Base-by-base conservation (phyloP, 2,113 vertebrate genomes). In the Piaya cayana region DNA sequence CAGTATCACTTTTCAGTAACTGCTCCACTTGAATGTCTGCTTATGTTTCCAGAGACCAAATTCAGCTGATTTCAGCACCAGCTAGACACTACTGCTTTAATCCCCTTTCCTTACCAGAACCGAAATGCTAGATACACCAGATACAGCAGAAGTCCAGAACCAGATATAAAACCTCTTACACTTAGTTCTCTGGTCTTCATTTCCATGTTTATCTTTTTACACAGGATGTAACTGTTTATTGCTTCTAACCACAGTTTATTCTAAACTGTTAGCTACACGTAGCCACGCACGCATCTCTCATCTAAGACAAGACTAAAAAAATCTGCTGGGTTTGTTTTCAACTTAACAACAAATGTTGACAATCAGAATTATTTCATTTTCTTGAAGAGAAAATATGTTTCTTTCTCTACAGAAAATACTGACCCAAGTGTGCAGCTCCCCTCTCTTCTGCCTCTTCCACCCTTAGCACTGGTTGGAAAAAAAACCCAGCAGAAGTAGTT, bases 211-310 rank as follows among this genome's bases (percentile, higher is more conserved):
- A 81, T 34, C 15, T 53, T 92, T 52, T 50, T 47, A 77, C 10
- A 7, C 1, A 52, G 34, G 5, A 69, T 65, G 9, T 55, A 91
- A 34, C 39, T 63, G 15, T 49, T 47, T 50, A 58, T 15, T 67
- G 23, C 76, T 64, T 53, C 62, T 87, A 93, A 87, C n/a, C 9
- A 39, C 7, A 26, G 7, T 56, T 86, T 82, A 59, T 60, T 76
- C 56, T 39, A 29, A 53, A 26, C 34, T 59, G 27, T 63, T 74
- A 87, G 65, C 6, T 68, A 21, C 47, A 75, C 0, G 0, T 25
- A 56, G 30, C 60, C 43, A 86, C 1, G 1, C 11, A 67, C 2
- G 23, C 0, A 0, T 29, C 39, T 62, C 32, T 75, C 26, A 39
- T 52, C 69, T 52, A 86, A 71, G 34, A 55, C 22, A 49, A 0